Base-by-base conservation (phyloP, 2,797 vertebrate species). In the Platyrinchus mystaceus region DNA sequence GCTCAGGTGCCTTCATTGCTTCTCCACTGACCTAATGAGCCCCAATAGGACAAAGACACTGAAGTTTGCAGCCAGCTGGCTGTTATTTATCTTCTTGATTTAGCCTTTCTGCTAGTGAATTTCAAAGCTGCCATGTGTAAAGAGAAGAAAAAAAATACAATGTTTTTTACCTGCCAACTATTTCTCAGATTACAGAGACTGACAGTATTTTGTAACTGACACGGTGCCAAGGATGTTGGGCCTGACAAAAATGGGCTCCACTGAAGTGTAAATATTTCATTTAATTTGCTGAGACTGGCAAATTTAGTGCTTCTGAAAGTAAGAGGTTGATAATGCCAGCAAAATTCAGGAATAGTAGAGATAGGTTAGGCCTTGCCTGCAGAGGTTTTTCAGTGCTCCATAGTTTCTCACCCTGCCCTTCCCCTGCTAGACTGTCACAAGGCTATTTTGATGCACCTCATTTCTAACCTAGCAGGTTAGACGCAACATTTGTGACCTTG, bases 51-150 rank as follows among this genome's bases (percentile, higher is more conserved):
- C 74, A 55, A 86, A 68, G 19, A 41, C 5, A 32, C 24, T 89
- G 60, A 92, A 49, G 32, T 79, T 58, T 47, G 41, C 69, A 52
- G 41, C 52, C 49, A 76, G n/a, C 30, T 89, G 81, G 30, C 79
- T 91, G 27, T 84, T 93, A 53, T 60, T 50, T 93, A 86, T 78
- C 43, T 59, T 89, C 49, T 92, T 66, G 56, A 79, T 83, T 96
- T 70, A 76, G 37, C 67, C 56, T 91, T 81, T 81, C 27, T 89
- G 34, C 28, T 84, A 47, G 44, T 52, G 74, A 64, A 80, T 89
- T 93, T 93, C 62, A 93, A 96, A 85, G 77, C 62, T 84, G 8
- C 56, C 9, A 47, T 90, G 39, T 60, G 49, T 70, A 67, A 95
- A 89, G 52, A 59, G 53, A 78, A 78, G 37, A 4, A 50, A 52